Evolutionary conservation across 92 coral and sea anemone genomes (phyloP), one percentile per base, ranked within the genome.

Genomic region (Virgularia gustaviana): DNA sequence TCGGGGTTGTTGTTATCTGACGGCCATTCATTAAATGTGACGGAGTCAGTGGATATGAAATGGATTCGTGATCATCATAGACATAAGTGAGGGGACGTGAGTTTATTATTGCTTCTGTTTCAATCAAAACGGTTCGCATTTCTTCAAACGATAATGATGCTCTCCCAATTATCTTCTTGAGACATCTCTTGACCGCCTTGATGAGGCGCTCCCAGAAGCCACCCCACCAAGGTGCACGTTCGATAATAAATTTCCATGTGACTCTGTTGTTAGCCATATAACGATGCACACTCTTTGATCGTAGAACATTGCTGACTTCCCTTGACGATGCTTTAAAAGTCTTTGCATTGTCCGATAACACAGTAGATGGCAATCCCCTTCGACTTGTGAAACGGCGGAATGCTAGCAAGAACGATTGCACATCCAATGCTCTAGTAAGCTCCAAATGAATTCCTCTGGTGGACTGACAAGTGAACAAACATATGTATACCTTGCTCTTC

Each of bases 1-100:
- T 85, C 0, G 83, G 83, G 22, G 76, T 36, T 13, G 67, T 70
- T 18, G 77, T 57, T 19, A 85, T 67, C 56, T 73, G 35, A 19
- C 83, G 65, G 2, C 89, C 86, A 56, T 81, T 53, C 49, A 85
- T 76, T 16, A 85, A 34, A 27, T 85, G 83, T 4, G 89, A 80
- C 15, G 89, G 89, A 2, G 87, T 16, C 1, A 83, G 65, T 9
- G 87, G 34, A 61, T 35, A 62, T 6, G 73, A 54, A 25, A 56
- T 35, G 7, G 79, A 78, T 36, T 74, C 79, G 30, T 36, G 55
- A 52, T 72, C 80, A 31, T 72, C 83, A 36, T 71, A 72, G 35
- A 79, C 73, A 65, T 71, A 71, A 1, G 84, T 61, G 36, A 71
- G 27, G 13, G 79, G 78, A 56, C 84, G 35, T 15, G 78, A 57